Evolutionary conservation across 2,888 invertebrate genomes (phyloP), one percentile per base, ranked within the genome.

Genomic region (Drosophila nigritarsus): DNA sequence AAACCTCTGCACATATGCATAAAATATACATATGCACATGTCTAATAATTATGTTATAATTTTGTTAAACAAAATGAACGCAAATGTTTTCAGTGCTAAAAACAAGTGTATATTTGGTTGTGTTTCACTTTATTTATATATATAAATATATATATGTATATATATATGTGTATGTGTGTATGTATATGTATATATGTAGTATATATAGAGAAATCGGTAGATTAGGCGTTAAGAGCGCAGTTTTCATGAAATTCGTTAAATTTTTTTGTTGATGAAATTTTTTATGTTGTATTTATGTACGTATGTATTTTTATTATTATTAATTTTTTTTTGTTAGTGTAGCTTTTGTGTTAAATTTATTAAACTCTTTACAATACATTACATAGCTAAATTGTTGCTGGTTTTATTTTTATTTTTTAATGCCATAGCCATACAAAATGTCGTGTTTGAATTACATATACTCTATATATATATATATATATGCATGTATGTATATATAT

Each of bases 301-400:
- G 45, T 63, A 49, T 34, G 54, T 38, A 42, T 50, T 51, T 32
- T 32, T 63, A 45, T 62, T 58, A 63, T 62, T 45, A 65, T 65
- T 61, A 34, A 54, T 62, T 74, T 62, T 7, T 29, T 55, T 18
- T 50, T 64, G 59, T 68, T 65, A 58, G 65, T 73, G 60, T 75
- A 63, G 53, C 56, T 70, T 65, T 80, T 82, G 72, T 68, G 73
- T 76, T 83, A 27, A 80, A 81, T 89, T 83, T 73, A 53, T 76
- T 83, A 70, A 87, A 89, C 89, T 77, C 89, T 87, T 89, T 89
- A 89, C 77, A 89, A 69, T 82, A 73, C 73, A 77, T 85, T 85
- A 85, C 84, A 66, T 85, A 85, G 49, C 84, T 85, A 89, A 78
- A 82, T 82, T 83, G 68, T 81, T 80, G 72, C 66, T 72, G 34